Conservation (phyloP, 2,797 vertebrate genomes). For the Merluccius polli region DNA sequence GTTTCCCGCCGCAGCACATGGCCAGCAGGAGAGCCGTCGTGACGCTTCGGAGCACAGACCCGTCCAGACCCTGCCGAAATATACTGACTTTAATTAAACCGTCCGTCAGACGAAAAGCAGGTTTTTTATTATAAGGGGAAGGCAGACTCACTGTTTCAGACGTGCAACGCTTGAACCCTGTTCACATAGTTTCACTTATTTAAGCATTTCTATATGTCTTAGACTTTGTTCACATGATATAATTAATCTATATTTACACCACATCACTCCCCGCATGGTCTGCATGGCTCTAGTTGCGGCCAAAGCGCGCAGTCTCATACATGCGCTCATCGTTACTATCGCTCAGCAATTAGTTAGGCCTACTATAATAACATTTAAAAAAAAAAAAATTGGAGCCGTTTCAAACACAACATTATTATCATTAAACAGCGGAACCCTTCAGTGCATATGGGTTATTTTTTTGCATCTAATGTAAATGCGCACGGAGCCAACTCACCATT, state of each 20-base stretch:
- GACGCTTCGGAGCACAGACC: constrained; percentile 62
- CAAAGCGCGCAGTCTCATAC: neutral
- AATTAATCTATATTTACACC: no score
- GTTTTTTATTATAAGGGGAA: neutral
- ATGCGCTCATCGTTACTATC: constrained; percentile 22
- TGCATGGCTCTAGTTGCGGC: no score
- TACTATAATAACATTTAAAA: neutral
- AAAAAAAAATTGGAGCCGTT: no score
- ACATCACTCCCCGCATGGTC: no score
- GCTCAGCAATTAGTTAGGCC: neutral
- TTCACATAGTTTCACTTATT: no score
- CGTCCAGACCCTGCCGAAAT: constrained; percentile 63
- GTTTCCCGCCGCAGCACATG: constrained; percentile 53
- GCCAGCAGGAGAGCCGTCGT: constrained; percentile 63
- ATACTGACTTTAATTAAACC: neutral
- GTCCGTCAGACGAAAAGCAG: neutral
- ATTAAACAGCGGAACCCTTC: neutral
- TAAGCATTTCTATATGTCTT: no score
- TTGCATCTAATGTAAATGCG: constrained; percentile 14
- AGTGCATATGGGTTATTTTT: neutral
- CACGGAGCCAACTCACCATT: constrained; percentile 63
- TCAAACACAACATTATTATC: neutral
- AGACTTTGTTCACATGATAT: no score
- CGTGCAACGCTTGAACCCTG: no score
- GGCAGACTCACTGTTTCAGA: no score